Base-by-base conservation (phyloP, 2,113 vertebrate genomes). In the Calidris pygmaea region DNA sequence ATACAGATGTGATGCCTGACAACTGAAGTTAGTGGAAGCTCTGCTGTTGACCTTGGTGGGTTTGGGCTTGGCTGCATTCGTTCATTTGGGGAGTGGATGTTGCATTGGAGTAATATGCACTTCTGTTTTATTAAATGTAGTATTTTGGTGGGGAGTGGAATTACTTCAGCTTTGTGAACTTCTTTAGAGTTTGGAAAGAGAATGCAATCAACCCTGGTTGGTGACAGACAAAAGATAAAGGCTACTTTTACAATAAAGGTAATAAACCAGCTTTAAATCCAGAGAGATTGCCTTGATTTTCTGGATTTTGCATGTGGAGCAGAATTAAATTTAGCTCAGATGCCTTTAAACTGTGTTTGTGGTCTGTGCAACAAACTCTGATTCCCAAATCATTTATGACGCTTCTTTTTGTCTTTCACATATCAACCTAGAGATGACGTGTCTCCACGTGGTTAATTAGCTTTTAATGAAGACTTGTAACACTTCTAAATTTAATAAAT, bases 41-140 rank as follows among this genome's bases (percentile, higher is more conserved):
- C n/a, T 83, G 50, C 43, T 34, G 34, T 59, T 39, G 50, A 3
- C 39, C 59, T 20, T 5, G 10, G 12, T 63, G 79, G 23, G 4
- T 63, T 75, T 82, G 86, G 62, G 29, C 71, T 89, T 45, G 82
- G 18, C 81, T 59, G 1, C 3, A 1, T 45, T 52, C n/a, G 4
- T 14, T 47, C 65, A 56, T 68, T 18, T 14, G 21, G 50, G 37
- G 35, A 55, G 35, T 2, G 21, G 56, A 7, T 71, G 22, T 12
- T 74, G 39, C 7, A 0, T 0, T 70, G 63, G 50, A 52, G 14
- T 48, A 56, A 50, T 2, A 4, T 0, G 0, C 8, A 1, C 10
- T 45, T 60, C 43, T 58, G 7, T 7, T 83, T 82, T 56, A 55
- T 23, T 78, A 43, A 5, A 1, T 26, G 6, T 30, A 8, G n/a